phyloP scores from a whole-genome alignment of 2,113 vertebrate genomes.

The Ptilorrhoa leucosticta region DNA sequence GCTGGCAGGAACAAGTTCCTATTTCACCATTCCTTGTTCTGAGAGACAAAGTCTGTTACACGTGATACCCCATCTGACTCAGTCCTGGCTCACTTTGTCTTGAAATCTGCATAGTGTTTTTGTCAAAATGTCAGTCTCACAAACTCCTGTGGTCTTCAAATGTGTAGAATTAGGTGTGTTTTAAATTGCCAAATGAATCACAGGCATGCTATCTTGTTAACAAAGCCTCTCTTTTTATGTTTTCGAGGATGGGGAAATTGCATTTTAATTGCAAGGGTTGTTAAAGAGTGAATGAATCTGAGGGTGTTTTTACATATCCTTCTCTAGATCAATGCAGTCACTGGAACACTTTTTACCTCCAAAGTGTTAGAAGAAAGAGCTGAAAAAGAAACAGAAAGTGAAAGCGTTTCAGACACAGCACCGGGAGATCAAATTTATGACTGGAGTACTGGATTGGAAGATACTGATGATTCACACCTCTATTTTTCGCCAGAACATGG shows the following conservation, averaged over 20 bases:
- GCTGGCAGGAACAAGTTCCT: not conserved
- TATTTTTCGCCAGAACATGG: slow-evolving; percentile 96
- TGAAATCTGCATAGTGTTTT: not conserved
- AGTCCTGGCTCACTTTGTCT: not conserved
- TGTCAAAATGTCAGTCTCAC: not conserved
- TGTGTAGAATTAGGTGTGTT: not conserved
- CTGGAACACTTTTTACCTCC: slow-evolving; percentile 89
- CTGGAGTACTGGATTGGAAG: slow-evolving; percentile 92
- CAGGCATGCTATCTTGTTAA: not conserved
- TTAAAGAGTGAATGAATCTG: not conserved
- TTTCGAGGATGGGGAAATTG: not conserved
- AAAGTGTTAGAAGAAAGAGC: slow-evolving; percentile 95
- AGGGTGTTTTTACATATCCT: not conserved
- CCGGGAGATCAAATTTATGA: slow-evolving; percentile 85
- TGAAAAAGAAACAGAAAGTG: slow-evolving; percentile 75
- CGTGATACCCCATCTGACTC: not conserved
- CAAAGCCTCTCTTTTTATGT: not conserved
- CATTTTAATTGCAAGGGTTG: not conserved
- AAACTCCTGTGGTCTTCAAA: not conserved
- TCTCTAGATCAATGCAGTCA: slow-evolving; percentile 91
- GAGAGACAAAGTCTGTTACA: not conserved
- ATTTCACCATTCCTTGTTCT: not conserved
- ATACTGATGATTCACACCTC: slow-evolving; percentile 89
- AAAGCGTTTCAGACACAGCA: not conserved
- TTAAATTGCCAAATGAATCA: not conserved